Percentiles rank a stretch among this genome's conserved stretches.
phyloP scores from a whole-genome alignment of 1,140 invertebrate species.

The Leptinotarsa lineolata region DNA sequence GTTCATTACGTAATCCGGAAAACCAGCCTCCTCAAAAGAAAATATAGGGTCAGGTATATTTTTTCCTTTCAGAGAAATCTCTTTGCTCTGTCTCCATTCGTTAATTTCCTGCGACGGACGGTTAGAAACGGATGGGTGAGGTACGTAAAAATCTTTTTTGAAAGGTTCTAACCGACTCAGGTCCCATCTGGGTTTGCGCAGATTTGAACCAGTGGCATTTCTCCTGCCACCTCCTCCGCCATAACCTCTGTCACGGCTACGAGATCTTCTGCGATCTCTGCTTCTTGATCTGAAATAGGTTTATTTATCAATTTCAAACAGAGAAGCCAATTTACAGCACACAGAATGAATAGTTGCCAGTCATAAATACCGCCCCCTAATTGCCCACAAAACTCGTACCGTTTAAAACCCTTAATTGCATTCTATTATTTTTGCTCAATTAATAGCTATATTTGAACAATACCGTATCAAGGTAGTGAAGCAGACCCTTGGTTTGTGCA shows the following conservation, averaged over 20 bases:
- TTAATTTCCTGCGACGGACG: conserved; percentile 73
- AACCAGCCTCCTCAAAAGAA: conserved; percentile 76
- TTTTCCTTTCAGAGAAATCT: conserved; percentile 79
- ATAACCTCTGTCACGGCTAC: conserved; percentile 53
- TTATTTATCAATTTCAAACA: not conserved
- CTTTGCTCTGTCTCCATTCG: conserved; percentile 72
- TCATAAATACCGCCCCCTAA: too few species aligned
- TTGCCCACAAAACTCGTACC: too few species aligned
- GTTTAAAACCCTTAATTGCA: too few species aligned
- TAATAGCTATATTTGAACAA: too few species aligned
- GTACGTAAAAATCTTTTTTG: conserved; percentile 92
- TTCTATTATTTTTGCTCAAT: too few species aligned
- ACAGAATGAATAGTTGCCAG: too few species aligned
- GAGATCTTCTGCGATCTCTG: conserved; percentile 40
- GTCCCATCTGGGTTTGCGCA: conserved; percentile 77
- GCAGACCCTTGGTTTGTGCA: too few species aligned
- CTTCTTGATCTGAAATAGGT: conserved; percentile 24
- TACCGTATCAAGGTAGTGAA: too few species aligned
- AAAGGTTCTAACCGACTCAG: conserved; percentile 76
- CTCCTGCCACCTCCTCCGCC: conserved; percentile 58
- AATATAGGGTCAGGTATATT: conserved; percentile 76
- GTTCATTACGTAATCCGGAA: conserved; percentile 80
- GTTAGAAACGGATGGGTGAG: conserved; percentile 73
- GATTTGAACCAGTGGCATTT: conserved; percentile 60
- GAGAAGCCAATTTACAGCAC: not conserved